phyloP scores from a whole-genome alignment of 2,797 vertebrate species.

The Lemur catta region DNA sequence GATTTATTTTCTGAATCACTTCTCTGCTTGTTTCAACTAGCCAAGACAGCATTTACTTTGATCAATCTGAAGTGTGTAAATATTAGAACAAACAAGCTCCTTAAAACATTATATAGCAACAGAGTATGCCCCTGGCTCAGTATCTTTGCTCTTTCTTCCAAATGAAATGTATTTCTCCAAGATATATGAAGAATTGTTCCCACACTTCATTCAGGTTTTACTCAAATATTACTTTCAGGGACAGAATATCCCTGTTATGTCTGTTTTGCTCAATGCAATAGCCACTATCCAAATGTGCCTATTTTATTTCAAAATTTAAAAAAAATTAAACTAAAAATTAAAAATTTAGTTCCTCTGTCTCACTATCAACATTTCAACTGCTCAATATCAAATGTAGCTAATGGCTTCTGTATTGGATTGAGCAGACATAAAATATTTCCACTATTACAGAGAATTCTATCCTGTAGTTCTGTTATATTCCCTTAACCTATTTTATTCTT shows the following conservation, averaged over 20 bases:
- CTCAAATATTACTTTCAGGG: neutral
- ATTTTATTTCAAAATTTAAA: neutral
- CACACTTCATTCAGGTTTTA: neutral
- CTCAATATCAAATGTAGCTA: neutral
- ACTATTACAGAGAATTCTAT: neutral
- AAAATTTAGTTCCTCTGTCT: neutral
- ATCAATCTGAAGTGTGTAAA: neutral
- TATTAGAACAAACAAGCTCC: neutral
- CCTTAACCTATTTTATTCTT: neutral
- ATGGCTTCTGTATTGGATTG: neutral
- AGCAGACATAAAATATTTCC: neutral
- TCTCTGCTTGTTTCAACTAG: neutral
- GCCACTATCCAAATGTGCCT: neutral
- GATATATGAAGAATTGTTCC: neutral
- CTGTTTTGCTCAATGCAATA: neutral
- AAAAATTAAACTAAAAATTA: neutral
- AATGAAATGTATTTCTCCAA: neutral
- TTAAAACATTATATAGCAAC: neutral
- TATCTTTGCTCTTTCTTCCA: neutral
- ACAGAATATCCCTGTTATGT: neutral
- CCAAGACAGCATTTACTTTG: neutral
- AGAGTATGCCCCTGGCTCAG: neutral
- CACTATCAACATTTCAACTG: neutral
- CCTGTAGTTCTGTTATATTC: neutral
- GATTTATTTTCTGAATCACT: neutral